Conservation (phyloP, 2,888 invertebrate species). For the Idaea biselata region DNA sequence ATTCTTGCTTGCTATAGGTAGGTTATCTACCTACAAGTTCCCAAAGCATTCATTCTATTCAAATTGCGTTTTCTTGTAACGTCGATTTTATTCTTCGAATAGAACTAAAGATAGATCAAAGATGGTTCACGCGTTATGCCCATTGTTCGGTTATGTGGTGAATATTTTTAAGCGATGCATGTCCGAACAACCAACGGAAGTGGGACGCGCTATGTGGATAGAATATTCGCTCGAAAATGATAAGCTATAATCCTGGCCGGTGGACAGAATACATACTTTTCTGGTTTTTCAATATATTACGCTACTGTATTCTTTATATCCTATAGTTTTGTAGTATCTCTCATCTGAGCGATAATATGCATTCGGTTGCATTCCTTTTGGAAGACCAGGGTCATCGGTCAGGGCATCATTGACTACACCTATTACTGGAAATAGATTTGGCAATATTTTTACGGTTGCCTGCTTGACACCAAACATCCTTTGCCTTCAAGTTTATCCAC, state of each 20-base stretch:
- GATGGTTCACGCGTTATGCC: conserved; percentile 35
- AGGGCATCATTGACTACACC: too few relatives aligned
- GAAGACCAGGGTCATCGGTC: too few relatives aligned
- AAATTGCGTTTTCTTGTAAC: conserved; percentile 17
- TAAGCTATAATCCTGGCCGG: not conserved
- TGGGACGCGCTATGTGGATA: conserved; percentile 50
- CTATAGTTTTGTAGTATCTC: too few relatives aligned
- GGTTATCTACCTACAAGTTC: not conserved
- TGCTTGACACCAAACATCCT: too few relatives aligned
- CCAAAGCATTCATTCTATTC: conserved; percentile 11
- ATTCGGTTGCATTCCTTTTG: too few relatives aligned
- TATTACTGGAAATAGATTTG: too few relatives aligned
- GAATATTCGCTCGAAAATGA: conserved; percentile 52
- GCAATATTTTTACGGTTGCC: too few relatives aligned
- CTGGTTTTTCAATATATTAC: not conserved
- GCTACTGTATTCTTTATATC: too few relatives aligned
- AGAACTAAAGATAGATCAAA: conserved; percentile 48
- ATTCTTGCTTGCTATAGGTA: not conserved
- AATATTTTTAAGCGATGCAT: conserved; percentile 68
- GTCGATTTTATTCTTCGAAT: conserved; percentile 40
- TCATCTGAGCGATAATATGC: too few relatives aligned
- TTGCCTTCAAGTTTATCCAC: too few relatives aligned
- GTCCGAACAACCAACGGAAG: conserved; percentile 68
- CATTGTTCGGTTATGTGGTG: conserved; percentile 45
- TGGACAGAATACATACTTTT: not conserved